Conservation (phyloP, 2,797 vertebrate genomes). For the Pipistrellus nathusii region DNA sequence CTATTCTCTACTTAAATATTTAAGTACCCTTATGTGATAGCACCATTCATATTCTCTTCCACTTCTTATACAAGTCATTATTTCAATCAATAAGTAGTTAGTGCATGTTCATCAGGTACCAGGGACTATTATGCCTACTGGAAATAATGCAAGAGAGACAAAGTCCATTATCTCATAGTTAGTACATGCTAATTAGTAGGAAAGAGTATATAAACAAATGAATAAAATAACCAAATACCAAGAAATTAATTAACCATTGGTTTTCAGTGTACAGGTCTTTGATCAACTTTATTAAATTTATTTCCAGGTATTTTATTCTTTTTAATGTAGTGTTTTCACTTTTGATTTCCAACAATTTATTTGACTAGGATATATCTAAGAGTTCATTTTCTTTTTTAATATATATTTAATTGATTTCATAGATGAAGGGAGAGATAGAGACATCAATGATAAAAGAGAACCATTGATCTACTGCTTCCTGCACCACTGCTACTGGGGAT, state of each 20-base stretch:
- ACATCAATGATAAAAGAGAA: neutral
- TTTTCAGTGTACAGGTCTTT: too few relatives aligned
- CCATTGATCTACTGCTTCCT: neutral
- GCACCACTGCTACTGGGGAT: too few relatives aligned
- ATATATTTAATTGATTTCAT: neutral
- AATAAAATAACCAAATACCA: neutral
- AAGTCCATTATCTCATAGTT: neutral
- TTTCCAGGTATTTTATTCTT: too few relatives aligned
- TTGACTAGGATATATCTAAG: too few relatives aligned
- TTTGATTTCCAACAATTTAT: too few relatives aligned
- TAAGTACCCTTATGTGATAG: neutral
- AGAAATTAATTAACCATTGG: too few relatives aligned
- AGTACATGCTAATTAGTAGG: neutral
- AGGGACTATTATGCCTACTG: neutral
- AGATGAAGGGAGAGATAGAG: neutral
- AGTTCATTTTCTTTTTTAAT: neutral
- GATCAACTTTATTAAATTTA: too few relatives aligned
- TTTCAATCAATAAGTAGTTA: neutral
- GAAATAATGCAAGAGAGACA: neutral
- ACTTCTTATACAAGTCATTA: neutral
- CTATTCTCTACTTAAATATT: neutral
- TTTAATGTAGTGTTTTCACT: too few relatives aligned
- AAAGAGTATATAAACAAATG: neutral
- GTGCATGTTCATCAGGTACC: neutral
- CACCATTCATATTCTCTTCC: neutral